Base-by-base conservation (phyloP, 2,797 vertebrate genomes). In the Danio albolineatus region DNA sequence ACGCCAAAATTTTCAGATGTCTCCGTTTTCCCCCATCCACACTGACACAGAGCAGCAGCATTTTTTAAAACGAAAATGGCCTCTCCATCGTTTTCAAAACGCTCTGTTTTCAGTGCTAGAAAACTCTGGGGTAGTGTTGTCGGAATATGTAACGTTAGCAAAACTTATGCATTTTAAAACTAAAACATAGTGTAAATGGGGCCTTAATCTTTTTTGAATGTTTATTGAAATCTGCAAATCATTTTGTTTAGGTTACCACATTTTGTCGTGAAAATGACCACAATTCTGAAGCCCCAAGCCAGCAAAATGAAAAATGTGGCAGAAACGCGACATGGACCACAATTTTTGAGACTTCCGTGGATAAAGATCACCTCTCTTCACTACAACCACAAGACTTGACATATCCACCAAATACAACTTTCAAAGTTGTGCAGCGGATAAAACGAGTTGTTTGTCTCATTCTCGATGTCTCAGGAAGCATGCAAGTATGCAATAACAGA, bases 401-500 rank as follows among this genome's bases (percentile, higher is more conserved):
- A 8, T 44, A 43, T 9, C 43, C 84, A n/a, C 84, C 90, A 5
- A 67, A 76, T 48, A 87, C 93, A 51, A 70, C 7, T 0, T 88
- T 93, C 78, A 86, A 82, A 36, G n/a, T 93, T 4, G 7, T 91
- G 4, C 89, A 92, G 65, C 71, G 80, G 46, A 82, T 79, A 0
- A 16, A 81, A 60, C 89, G 83, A 70, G 85, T 91, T 10, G 73
- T 93, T 54, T 92, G 91, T 77, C 86, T 94, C 65, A 87, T 93
- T 44, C 85, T 94, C 39, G 91, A 94, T 84, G 83, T 92, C n/a
- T 94, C 92, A 39, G 88, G 83, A 53, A 93, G 88, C 80, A 92
- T 93, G 91, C 0, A 2, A 4, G 64, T 0, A 81, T 44, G 72
- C 38, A 7, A 6, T 16, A 28, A 36, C 14, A 69, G 5, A n/a